Base-by-base conservation (phyloP, 2,113 vertebrate species). In the Stigmatopora nigra region DNA sequence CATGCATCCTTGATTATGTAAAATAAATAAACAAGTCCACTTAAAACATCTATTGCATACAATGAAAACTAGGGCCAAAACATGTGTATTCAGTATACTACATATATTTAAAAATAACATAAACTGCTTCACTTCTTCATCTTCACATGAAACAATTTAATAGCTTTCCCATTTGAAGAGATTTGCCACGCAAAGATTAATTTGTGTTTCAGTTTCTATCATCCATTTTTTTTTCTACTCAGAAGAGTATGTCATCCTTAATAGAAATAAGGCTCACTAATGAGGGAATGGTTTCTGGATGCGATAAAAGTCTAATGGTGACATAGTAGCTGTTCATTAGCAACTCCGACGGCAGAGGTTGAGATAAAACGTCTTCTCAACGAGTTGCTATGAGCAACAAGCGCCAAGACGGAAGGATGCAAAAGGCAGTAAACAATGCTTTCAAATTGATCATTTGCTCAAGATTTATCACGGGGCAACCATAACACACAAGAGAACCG, bases 301-400 rank as follows among this genome's bases (percentile, higher is more conserved):
- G 19, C 2, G 20, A 55, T 25, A 55, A 55, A 25, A 25, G 20
- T 58, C 35, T 36, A 15, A 12, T 59, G 4, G 10, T 59, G 35
- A n/a, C 57, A 19, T 31, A 38, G 35, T 31, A 31, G 25, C 36
- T 12, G 57, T 19, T 59, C 57, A 38, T 59, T 59, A 59, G 57
- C 35, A 16, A 59, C 57, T n/a, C 15, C 12, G 5, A 13, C 16
- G 10, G 35, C 0, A 5, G n/a, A 11, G 36, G n/a, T n/a, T n/a
- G n/a, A n/a, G n/a, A n/a, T n/a, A n/a, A n/a, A n/a, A n/a, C n/a
- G n/a, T 44, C 36, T 41, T 60, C n/a, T 55, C 52, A 13, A 13
- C 8, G 17, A 44, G 58, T 60, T 60, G 58, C 58, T 44, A 14
- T 60, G 41, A 44, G 58, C 58, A 60, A 60, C 58, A 44, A 60